Base-by-base conservation (phyloP, 2,888 invertebrate species). In the Homarus gammarus region DNA sequence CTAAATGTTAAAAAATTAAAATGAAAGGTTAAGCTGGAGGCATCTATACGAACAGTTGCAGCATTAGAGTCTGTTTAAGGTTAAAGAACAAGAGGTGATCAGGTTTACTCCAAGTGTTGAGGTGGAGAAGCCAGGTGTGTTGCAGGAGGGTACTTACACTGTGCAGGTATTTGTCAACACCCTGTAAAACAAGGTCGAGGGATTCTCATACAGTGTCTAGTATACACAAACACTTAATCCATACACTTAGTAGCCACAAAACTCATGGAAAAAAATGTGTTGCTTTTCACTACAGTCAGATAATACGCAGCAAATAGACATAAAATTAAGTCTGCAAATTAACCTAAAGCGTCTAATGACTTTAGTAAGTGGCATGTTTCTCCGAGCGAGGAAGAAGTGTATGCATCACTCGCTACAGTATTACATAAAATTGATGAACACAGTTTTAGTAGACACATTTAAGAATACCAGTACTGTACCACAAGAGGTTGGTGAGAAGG, bases 151-250 rank as follows among this genome's bases (percentile, higher is more conserved):
- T 89, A 89, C 88, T 89, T 78, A 89, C 88, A 72, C 70, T 78
- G 78, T 89, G 88, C 56, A 89, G 88, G 38, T 84, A 83, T 72
- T 64, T 40, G 70, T 83, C 83, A 78, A 89, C 33, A 72, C 83
- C 83, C 88, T 89, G 88, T 78, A 89, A 89, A 72, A 64, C 31
- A 86, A 86, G 79, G 86, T 78, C 72, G 40, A 27, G 40, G 51
- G 49, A 72, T 83, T 83, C 83, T 83, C 83, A 72, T 49, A 68
- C 40, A 77, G 27, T 27, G 64, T 49, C 36, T 40, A 27, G 33
- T 49, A 68, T 44, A 77, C 49, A 75, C 40, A 77, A 31, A 31
- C 61, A 61, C 40, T 12, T 33, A 84, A 36, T 77, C 49, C 77
- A 64, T 36, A 64, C 77, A 75, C 85, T 78, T 56, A 5, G 33